Percentiles rank a stretch among this genome's conserved stretches.
Evolutionary conservation across 1,140 invertebrate genomes (phyloP).

Genomic region (Popillia japonica): DNA sequence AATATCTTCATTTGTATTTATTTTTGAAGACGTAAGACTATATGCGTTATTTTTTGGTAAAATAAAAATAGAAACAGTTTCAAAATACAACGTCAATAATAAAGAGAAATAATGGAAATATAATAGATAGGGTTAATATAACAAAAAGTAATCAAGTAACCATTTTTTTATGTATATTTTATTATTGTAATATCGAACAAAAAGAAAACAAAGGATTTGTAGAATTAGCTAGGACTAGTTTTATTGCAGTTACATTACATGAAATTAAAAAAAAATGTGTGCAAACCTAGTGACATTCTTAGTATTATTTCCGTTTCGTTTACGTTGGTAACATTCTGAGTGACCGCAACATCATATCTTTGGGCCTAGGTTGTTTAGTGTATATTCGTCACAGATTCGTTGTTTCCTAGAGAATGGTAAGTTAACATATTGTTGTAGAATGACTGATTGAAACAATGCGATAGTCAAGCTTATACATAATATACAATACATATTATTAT

Average conservation of each 20-base stretch:
- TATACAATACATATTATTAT: conserved; percentile 11
- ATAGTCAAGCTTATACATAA: conserved; percentile 26
- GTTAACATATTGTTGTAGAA: conserved; percentile 48
- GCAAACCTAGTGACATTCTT: not conserved
- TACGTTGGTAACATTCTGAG: not conserved
- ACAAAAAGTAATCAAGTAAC: not conserved
- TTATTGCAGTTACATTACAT: not conserved
- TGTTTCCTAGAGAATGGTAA: conserved; percentile 18
- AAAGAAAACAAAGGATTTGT: not conserved
- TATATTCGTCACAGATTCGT: conserved; percentile 4
- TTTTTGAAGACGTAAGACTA: not conserved
- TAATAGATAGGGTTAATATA: conserved; percentile 3
- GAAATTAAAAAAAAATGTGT: not conserved
- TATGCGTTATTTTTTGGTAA: not conserved
- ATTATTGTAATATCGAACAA: conserved; percentile 19
- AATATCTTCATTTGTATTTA: not conserved
- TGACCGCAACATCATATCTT: conserved; percentile 13
- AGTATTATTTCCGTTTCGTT: not conserved
- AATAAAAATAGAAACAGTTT: not conserved
- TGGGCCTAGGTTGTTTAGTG: conserved; percentile 19
- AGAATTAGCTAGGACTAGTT: not conserved
- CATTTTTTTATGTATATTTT: conserved; percentile 27
- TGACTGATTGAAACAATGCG: conserved; percentile 4
- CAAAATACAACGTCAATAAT: conserved; percentile 37
- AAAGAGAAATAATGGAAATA: conserved; percentile 4